Conservation (phyloP, 1,140 invertebrate species). For the Drosophila santomea region DNA sequence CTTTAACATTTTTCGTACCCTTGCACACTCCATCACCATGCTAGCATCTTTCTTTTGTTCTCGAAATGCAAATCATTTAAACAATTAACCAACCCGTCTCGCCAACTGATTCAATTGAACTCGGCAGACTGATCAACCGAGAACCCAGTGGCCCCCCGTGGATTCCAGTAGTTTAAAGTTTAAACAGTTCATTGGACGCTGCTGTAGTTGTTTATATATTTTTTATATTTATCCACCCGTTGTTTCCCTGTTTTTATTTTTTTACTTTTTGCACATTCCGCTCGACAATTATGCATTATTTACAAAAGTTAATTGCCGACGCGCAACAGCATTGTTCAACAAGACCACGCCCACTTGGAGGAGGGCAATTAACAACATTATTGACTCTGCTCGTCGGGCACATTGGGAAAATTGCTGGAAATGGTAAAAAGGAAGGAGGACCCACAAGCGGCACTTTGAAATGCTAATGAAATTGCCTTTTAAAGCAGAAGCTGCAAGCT, state of each 20-base stretch:
- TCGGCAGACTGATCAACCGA: constrained; percentile 45
- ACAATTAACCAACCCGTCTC: constrained; percentile 52
- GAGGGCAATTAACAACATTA: constrained; percentile 79
- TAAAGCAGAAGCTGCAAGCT: constrained; percentile 37
- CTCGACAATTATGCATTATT: constrained; percentile 79
- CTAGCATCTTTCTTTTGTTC: background rate
- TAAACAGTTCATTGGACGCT: constrained; percentile 53
- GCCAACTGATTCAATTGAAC: constrained; percentile 72
- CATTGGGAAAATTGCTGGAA: constrained; percentile 18
- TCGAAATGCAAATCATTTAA: constrained; percentile 56
- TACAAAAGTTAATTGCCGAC: constrained; percentile 80
- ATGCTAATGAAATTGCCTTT: constrained; percentile 83
- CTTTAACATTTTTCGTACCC: too few relatives aligned
- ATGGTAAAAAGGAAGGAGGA: constrained; percentile 1
- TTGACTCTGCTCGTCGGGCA: constrained; percentile 60
- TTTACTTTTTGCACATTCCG: constrained; percentile 44
- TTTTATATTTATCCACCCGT: constrained; percentile 12
- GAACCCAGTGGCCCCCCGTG: background rate
- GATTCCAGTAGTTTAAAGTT: constrained; percentile 51
- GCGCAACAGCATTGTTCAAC: constrained; percentile 69
- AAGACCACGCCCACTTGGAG: constrained; percentile 53
- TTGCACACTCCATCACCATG: background rate
- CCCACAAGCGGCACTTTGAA: constrained; percentile 67
- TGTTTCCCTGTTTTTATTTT: constrained; percentile 12
- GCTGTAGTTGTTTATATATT: constrained; percentile 3